Evolutionary conservation across 2,113 vertebrate genomes (phyloP).

Genomic region (Arenaria interpres): DNA sequence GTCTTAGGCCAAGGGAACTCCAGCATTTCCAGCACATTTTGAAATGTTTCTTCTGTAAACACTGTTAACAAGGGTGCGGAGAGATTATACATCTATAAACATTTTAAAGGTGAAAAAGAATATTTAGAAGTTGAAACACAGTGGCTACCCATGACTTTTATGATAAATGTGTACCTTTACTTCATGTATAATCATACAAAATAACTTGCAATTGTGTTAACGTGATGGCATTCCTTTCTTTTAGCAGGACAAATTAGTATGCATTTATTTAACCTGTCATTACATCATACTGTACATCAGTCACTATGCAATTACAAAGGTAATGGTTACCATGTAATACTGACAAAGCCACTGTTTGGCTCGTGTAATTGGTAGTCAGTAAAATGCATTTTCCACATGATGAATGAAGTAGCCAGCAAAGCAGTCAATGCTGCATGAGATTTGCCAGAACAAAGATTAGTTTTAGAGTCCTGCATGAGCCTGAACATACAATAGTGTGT

Average conservation of each 20-base stretch:
- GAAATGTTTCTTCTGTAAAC: constrained; percentile 19
- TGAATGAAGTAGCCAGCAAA: constrained; percentile 59
- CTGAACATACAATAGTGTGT: constrained; percentile 15
- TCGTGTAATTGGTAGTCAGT: constrained; percentile 50
- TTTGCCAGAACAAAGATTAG: constrained; percentile 60
- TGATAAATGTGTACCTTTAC: constrained; percentile 16
- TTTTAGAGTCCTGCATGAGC: background rate
- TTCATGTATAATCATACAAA: constrained; percentile 22
- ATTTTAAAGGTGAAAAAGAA: background rate
- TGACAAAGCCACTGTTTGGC: constrained; percentile 58
- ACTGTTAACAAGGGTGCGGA: background rate
- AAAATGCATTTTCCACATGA: constrained; percentile 58
- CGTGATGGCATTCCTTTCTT: background rate
- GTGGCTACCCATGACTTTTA: background rate
- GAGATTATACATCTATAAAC: background rate
- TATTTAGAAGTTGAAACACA: constrained; percentile 4
- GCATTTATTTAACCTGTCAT: constrained; percentile 72
- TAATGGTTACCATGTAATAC: constrained; percentile 66
- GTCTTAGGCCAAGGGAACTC: background rate
- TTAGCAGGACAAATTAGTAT: constrained; percentile 46
- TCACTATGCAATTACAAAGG: constrained; percentile 67
- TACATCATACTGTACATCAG: constrained; percentile 64
- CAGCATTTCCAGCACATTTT: background rate
- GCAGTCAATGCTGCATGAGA: constrained; percentile 40
- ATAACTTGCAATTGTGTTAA: constrained; percentile 55